Percentiles rank a stretch among this genome's conserved stretches.
Conservation (phyloP, 1,140 invertebrate genomes). For the Zaprionus ghesquierei region DNA sequence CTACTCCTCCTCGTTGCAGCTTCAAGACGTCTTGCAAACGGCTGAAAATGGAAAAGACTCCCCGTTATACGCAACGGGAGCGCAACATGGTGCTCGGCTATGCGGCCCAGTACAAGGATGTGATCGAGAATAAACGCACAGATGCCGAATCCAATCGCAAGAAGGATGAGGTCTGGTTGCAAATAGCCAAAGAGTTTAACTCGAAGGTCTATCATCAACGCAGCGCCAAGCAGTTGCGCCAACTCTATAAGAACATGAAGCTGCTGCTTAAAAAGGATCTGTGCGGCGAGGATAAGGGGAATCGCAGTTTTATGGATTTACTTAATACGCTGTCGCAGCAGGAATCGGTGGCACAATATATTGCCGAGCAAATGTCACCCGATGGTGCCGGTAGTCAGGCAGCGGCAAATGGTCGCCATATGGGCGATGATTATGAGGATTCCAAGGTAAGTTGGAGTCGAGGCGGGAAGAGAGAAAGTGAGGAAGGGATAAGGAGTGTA, state of each 20-base stretch:
- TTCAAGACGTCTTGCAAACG: slow-evolving; percentile 82
- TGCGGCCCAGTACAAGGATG: slow-evolving; percentile 80
- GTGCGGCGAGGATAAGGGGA: slow-evolving; percentile 73
- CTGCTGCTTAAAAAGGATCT: slow-evolving; percentile 79
- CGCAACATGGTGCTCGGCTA: slow-evolving; percentile 81
- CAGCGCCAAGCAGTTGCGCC: slow-evolving; percentile 76
- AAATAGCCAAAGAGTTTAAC: slow-evolving; percentile 81
- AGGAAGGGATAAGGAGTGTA: neutral
- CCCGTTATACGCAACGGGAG: slow-evolving; percentile 82
- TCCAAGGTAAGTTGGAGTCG: slow-evolving; percentile 60
- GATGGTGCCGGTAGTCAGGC: slow-evolving; percentile 56
- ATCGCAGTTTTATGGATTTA: slow-evolving; percentile 74
- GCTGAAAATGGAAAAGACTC: slow-evolving; percentile 82
- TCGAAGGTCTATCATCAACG: slow-evolving; percentile 77
- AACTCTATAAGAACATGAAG: slow-evolving; percentile 82
- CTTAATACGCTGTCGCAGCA: slow-evolving; percentile 77
- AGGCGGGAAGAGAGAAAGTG: neutral
- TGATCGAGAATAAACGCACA: slow-evolving; percentile 81
- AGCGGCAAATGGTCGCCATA: slow-evolving; percentile 44
- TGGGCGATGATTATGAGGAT: slow-evolving; percentile 71
- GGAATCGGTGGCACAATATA: slow-evolving; percentile 73
- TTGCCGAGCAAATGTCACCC: slow-evolving; percentile 72
- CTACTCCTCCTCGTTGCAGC: slow-evolving; percentile 30
- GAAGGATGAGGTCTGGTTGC: slow-evolving; percentile 80
- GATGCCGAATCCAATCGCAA: slow-evolving; percentile 82